Evolutionary conservation across 2,888 invertebrate genomes (phyloP).

Genomic region (Erpobdella octoculata): DNA sequence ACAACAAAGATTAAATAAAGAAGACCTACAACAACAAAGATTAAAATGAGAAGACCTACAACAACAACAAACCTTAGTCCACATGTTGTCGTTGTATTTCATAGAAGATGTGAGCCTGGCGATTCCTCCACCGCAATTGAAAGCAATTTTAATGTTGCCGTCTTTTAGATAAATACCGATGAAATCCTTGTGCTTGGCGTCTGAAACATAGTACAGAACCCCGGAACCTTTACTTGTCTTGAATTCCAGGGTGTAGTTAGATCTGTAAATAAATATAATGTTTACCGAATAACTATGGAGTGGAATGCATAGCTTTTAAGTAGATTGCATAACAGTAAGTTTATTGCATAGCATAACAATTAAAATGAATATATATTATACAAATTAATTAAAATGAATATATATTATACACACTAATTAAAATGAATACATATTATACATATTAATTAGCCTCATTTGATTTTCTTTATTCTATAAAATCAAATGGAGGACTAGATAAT

Average conservation of each 20-base stretch:
- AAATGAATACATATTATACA: no score
- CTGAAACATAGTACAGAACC: constrained; percentile 69
- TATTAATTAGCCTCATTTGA: no score
- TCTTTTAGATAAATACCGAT: constrained; percentile 74
- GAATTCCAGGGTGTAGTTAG: constrained; percentile 70
- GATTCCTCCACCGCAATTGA: constrained; percentile 80
- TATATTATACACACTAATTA: background rate
- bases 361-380: background rate
- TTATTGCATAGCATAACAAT: background rate
- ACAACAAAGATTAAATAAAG: no score
- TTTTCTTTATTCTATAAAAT: no score
- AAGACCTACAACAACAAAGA: no score
- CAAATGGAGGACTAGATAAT: no score
- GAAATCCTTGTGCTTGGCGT: constrained; percentile 67
- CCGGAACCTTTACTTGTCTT: constrained; percentile 71
- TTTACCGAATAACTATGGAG: background rate
- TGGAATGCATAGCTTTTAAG: background rate
- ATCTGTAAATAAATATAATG: constrained; percentile 52
- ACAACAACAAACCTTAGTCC: no score
- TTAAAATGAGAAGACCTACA: no score
- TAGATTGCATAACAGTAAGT: background rate
- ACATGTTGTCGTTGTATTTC: constrained; percentile 71
- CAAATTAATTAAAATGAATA: background rate
- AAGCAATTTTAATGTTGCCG: constrained; percentile 68
- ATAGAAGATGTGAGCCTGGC: constrained; percentile 65